A percentile compares a stretch with the other conserved stretches of the same genome.
Evolutionary conservation across 1,140 invertebrate genomes (phyloP).

Genomic region (Araneus ventricosus): DNA sequence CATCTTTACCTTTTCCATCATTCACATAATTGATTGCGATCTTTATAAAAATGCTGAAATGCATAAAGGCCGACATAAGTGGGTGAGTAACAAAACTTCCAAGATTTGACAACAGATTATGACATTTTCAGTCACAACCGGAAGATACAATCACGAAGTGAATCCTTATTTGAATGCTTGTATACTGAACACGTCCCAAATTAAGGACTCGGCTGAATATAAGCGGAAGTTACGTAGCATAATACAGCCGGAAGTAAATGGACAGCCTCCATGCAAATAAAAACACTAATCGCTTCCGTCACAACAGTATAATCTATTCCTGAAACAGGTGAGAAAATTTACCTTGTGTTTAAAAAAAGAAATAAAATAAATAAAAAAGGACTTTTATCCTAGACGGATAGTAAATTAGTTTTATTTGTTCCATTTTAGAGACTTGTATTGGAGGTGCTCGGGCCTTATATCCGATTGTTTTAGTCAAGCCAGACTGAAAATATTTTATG

Average conservation of each 20-base stretch:
- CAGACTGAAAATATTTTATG: too few species aligned
- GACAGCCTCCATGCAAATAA: neutral
- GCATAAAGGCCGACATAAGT: neutral
- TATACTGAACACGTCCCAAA: neutral
- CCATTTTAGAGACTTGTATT: too few species aligned
- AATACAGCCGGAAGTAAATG: neutral
- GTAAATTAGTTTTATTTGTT: too few species aligned
- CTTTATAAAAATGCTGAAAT: neutral
- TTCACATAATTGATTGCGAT: neutral
- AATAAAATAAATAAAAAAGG: too few species aligned
- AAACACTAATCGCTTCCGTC: neutral
- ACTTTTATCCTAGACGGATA: too few species aligned
- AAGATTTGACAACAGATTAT: neutral
- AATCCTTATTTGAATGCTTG: neutral
- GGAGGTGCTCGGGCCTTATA: too few species aligned
- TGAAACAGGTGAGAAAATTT: neutral
- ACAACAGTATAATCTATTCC: neutral
- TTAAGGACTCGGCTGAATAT: neutral
- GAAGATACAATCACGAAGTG: conserved; percentile 5
- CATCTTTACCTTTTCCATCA: neutral
- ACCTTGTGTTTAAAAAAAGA: too few species aligned
- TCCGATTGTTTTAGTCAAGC: too few species aligned
- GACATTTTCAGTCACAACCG: neutral
- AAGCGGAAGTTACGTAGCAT: neutral
- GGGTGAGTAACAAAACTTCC: neutral